Evolutionary conservation across 2,888 invertebrate species (phyloP).

Genomic region (Torymus auratus): DNA sequence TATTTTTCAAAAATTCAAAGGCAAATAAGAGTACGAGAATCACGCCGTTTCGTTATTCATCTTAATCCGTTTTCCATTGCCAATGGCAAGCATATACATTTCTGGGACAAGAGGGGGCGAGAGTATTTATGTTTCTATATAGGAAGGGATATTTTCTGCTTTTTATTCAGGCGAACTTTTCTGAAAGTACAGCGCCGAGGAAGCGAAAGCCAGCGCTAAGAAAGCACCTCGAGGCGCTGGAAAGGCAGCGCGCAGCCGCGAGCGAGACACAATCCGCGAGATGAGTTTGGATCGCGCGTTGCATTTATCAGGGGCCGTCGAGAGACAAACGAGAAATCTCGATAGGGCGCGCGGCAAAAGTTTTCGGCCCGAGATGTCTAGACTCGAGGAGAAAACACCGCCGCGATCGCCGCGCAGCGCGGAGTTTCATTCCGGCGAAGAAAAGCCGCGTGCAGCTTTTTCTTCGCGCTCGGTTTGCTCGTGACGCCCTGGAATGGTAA

Average conservation of each 20-base stretch:
- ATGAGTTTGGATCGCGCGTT: slow-evolving; percentile 51
- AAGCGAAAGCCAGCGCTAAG: not conserved
- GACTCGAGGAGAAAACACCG: slow-evolving; percentile 49
- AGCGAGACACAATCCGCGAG: slow-evolving; percentile 50
- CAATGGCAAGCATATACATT: no score
- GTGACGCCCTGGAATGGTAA: not conserved
- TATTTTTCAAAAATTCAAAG: no score
- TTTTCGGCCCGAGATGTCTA: slow-evolving; percentile 27
- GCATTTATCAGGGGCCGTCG: slow-evolving; percentile 48
- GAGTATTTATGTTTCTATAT: slow-evolving; percentile 1
- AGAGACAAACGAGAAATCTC: slow-evolving; percentile 56
- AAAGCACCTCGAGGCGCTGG: not conserved
- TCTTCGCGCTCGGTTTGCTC: slow-evolving; percentile 10
- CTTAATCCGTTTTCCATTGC: no score
- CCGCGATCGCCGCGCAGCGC: slow-evolving; percentile 7
- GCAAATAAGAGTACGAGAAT: no score
- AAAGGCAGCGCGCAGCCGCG: slow-evolving; percentile 25
- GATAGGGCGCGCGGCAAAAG: slow-evolving; percentile 51
- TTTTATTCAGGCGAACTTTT: slow-evolving; percentile 29
- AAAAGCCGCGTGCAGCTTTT: not conserved
- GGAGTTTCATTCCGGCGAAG: slow-evolving; percentile 16
- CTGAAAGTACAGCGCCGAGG: no score
- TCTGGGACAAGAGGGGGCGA: no score
- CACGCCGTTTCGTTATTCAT: no score
- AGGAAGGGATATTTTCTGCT: slow-evolving; percentile 11